Evolutionary conservation across 1,140 invertebrate genomes (phyloP).

Genomic region (Ooceraea biroi): DNA sequence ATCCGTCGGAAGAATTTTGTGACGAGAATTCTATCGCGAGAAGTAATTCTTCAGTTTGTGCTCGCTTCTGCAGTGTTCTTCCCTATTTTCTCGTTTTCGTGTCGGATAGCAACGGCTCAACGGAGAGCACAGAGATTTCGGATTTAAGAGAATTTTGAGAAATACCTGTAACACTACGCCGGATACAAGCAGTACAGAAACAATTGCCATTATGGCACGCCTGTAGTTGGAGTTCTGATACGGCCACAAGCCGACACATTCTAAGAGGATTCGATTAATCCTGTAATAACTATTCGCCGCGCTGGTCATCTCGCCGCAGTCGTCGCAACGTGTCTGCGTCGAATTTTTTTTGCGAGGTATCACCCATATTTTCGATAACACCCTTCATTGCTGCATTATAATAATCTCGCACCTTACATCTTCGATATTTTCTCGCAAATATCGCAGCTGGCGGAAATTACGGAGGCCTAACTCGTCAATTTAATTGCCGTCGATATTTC

Average conservation of each 20-base stretch:
- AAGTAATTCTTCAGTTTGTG: too few species aligned
- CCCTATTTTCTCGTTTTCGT: too few species aligned
- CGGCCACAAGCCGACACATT: constrained; percentile 43
- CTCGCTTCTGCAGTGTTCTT: too few species aligned
- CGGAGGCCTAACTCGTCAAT: too few species aligned
- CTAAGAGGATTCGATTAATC: constrained; percentile 41
- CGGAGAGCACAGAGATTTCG: background rate
- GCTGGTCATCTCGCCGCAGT: constrained; percentile 3
- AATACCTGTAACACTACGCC: constrained; percentile 27
- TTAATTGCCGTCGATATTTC: too few species aligned
- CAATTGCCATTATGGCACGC: background rate
- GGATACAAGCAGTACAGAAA: background rate
- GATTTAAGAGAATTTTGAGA: background rate
- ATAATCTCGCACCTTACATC: background rate
- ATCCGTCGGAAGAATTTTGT: too few species aligned
- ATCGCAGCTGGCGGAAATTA: too few species aligned
- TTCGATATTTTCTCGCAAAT: too few species aligned
- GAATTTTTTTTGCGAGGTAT: background rate
- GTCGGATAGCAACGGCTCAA: background rate
- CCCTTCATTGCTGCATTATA: too few species aligned
- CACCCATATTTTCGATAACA: too few species aligned
- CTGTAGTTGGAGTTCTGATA: constrained; percentile 28
- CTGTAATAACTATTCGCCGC: constrained; percentile 8
- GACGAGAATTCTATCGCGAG: too few species aligned
- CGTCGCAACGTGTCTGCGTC: background rate